Conservation (phyloP, 2,113 vertebrate species). For the Telmatochromis sp. region DNA sequence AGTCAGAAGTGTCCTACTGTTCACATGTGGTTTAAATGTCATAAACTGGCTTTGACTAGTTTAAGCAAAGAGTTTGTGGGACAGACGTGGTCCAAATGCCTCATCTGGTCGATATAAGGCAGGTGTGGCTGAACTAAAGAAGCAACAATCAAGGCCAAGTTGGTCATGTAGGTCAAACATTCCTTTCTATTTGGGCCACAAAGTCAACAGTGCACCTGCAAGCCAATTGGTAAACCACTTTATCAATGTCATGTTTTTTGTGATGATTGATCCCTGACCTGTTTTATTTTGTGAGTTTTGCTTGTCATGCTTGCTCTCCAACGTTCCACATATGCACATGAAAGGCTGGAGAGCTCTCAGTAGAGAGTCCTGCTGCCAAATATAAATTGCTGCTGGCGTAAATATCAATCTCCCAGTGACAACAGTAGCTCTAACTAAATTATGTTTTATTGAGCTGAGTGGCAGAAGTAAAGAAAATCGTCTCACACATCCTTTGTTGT, state of each 20-base stretch:
- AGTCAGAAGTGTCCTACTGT: background rate
- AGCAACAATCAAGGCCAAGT: background rate
- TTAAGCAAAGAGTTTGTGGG: background rate
- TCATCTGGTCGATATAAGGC: background rate
- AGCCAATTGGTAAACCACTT: background rate
- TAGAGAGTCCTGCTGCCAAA: background rate
- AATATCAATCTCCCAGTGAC: background rate
- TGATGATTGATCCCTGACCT: background rate
- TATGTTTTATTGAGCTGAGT: background rate
- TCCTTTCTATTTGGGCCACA: background rate
- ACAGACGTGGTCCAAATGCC: background rate
- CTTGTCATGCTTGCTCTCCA: background rate
- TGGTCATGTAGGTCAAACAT: background rate
- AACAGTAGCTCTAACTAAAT: background rate
- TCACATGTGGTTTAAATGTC: background rate
- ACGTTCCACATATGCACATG: background rate
- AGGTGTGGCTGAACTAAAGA: background rate
- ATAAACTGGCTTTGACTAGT: background rate
- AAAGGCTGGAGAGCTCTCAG: background rate
- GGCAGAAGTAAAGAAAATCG: background rate
- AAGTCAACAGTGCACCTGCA: background rate
- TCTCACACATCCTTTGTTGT: background rate
- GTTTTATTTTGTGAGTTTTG: background rate
- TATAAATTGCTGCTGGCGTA: background rate
- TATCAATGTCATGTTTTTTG: background rate